A percentile compares a stretch with the other conserved stretches of the same genome.
Conservation (phyloP, 2,797 vertebrate genomes). For the Peromyscus eremicus region DNA sequence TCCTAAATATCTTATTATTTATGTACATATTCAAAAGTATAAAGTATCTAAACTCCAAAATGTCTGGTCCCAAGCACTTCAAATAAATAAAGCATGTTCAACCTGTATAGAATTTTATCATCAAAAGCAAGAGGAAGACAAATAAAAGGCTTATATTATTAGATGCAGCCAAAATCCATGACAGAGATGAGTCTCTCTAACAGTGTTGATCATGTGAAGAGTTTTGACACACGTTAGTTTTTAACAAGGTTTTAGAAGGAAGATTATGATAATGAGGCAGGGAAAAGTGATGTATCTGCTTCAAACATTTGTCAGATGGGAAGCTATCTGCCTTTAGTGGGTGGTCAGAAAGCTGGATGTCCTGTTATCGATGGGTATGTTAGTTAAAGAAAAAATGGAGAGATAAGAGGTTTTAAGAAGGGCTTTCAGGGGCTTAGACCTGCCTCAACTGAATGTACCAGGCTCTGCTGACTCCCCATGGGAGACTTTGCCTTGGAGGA, state of each 20-base stretch:
- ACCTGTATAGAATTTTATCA: background rate
- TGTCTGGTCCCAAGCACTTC: background rate
- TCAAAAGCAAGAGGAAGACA: background rate
- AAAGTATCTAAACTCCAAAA: background rate
- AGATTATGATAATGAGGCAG: background rate
- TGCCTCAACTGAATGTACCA: no score
- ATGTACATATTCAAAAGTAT: background rate
- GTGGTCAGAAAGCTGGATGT: background rate
- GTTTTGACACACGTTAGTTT: constrained; percentile 8
- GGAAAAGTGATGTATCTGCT: background rate
- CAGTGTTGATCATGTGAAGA: constrained; percentile 2
- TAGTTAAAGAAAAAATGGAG: background rate
- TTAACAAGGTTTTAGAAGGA: constrained; percentile 31
- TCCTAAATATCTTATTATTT: background rate
- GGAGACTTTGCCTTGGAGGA: no score
- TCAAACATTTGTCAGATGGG: background rate
- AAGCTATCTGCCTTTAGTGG: background rate
- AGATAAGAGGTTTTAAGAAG: background rate
- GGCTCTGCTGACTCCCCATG: no score
- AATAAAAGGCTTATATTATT: background rate
- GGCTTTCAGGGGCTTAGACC: background rate
- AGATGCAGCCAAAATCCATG: background rate
- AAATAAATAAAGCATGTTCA: background rate
- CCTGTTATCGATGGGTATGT: background rate
- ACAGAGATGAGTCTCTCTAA: background rate